Evolutionary conservation across 2,797 vertebrate genomes (phyloP).

Genomic region (Amblyopsis hoosieri): DNA sequence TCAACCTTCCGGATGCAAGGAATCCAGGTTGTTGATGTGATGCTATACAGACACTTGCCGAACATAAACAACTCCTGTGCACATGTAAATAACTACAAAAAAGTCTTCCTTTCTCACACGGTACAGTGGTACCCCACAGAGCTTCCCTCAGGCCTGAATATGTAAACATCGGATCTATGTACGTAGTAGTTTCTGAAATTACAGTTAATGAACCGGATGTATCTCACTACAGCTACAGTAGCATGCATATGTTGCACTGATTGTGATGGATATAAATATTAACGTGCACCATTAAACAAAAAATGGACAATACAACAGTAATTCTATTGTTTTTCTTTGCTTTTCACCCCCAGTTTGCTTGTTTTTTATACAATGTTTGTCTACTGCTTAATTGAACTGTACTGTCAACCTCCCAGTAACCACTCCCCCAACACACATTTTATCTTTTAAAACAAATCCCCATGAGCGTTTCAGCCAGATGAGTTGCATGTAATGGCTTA

Average conservation of each 20-base stretch:
- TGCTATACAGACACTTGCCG: not conserved
- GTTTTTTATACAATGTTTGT: not conserved
- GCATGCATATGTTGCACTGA: not conserved
- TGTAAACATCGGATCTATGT: constrained; percentile 20
- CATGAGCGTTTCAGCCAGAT: constrained; percentile 55
- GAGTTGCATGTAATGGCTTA: constrained; percentile 70
- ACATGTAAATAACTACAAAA: not conserved
- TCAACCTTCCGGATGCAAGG: not conserved
- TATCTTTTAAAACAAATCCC: constrained; percentile 39
- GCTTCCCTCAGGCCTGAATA: constrained; percentile 2
- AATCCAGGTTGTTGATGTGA: not conserved
- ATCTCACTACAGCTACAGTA: constrained; percentile 1
- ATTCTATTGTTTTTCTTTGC: not conserved
- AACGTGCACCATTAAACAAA: not conserved
- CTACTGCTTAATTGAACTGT: too few species aligned
- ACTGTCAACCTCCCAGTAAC: too few species aligned
- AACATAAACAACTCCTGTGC: too few species aligned
- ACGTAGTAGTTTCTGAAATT: constrained; percentile 15
- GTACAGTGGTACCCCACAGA: constrained; percentile 9
- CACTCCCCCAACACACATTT: constrained; percentile 11
- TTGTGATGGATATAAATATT: not conserved
- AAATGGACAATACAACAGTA: not conserved
- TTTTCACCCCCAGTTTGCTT: not conserved
- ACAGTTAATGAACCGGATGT: constrained; percentile 13
- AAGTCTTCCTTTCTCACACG: not conserved